Conservation (phyloP, 2,113 vertebrate genomes). For the Entosphenus tridentatus region DNA sequence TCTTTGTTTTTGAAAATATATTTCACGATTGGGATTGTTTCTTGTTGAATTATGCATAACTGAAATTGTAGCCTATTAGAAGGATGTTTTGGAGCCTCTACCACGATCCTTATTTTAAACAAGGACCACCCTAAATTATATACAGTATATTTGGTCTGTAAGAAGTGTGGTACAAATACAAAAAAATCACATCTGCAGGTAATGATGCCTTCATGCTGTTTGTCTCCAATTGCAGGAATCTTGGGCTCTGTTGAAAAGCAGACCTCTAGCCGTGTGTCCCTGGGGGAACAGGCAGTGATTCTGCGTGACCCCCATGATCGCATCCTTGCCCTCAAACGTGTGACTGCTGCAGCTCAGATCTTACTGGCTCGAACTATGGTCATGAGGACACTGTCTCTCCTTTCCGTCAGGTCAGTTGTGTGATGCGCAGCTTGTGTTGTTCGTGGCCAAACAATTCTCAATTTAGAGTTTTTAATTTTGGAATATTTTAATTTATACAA, state of each 20-base stretch:
- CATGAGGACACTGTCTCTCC: constrained; percentile 73
- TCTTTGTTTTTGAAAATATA: no score
- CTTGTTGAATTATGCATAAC: no score
- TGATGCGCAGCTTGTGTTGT: background rate
- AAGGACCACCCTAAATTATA: no score
- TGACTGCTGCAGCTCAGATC: constrained; percentile 78
- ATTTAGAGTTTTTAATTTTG: background rate
- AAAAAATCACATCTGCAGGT: no score
- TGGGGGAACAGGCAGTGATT: constrained; percentile 77
- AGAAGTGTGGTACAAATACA: no score
- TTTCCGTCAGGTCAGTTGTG: constrained; percentile 50
- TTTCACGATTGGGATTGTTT: no score
- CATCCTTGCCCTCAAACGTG: constrained; percentile 65
- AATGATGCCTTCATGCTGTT: no score
- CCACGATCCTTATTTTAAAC: no score
- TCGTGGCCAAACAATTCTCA: background rate
- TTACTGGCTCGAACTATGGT: constrained; percentile 90
- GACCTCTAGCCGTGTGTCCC: constrained; percentile 56
- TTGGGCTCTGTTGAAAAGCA: constrained; percentile 70
- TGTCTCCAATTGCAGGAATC: background rate
- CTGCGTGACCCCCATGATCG: constrained; percentile 64
- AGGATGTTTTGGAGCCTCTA: no score
- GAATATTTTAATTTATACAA: background rate
- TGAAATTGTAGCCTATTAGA: no score
- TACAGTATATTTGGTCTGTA: no score